Evolutionary conservation across 2,113 vertebrate species (phyloP).

Genomic region (Aptenodytes forsteri): DNA sequence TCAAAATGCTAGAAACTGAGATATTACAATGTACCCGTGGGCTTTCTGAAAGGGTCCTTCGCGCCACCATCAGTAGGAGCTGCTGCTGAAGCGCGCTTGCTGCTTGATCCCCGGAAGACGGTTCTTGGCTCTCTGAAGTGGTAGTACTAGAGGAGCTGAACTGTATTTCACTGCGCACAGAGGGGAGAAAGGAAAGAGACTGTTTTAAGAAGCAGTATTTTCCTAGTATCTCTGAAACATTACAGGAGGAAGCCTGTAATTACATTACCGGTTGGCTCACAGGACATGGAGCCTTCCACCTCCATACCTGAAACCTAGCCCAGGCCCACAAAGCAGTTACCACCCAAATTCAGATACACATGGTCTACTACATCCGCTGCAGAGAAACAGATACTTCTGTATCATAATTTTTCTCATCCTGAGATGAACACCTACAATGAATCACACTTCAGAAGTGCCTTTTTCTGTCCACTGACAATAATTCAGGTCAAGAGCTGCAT

Average conservation of each 20-base stretch:
- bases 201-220: not conserved
- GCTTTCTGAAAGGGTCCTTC: constrained; percentile 87
- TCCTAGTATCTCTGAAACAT: not conserved
- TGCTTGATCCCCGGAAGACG: constrained; percentile 75
- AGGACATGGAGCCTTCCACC: not conserved
- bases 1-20: not conserved
- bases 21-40: constrained; percentile 78
- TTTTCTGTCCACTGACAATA: not conserved
- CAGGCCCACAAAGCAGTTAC: not conserved
- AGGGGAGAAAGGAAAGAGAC: not conserved
- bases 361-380: not conserved
- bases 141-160: constrained; percentile 89
- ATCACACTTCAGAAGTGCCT: not conserved
- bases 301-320: not conserved
- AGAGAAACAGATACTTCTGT: not conserved
- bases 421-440: not conserved
- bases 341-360: not conserved
- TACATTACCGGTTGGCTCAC: not conserved
- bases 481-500: not conserved
- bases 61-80: constrained; percentile 84
- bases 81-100: constrained; percentile 87
- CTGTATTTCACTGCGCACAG: constrained; percentile 83
- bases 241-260: not conserved
- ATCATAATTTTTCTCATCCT: not conserved
- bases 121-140: constrained; percentile 86